These are phyloP conservation scores for Lepidurus packardi DNA, from an alignment of 1,140 invertebrate genomes.

Conservation along the genomic window DNA sequence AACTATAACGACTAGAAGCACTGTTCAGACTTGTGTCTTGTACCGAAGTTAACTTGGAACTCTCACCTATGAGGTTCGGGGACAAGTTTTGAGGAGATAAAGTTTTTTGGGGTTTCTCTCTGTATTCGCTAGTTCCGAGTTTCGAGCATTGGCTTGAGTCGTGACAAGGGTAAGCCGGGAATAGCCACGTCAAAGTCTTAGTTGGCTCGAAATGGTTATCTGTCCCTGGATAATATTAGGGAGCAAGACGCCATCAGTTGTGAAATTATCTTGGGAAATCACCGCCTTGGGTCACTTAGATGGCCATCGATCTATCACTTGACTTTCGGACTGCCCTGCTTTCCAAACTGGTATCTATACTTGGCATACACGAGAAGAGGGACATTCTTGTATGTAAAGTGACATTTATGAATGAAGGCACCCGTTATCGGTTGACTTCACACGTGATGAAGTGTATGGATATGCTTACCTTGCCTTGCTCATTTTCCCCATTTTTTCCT, in stretches of 20 bases:
- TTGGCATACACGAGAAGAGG: not conserved
- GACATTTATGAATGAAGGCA: constrained; percentile 15
- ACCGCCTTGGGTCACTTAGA: not conserved
- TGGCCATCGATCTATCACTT: constrained; percentile 2
- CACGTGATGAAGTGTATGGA: not conserved
- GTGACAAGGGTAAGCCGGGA: too few relatives aligned
- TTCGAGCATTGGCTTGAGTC: too few relatives aligned
- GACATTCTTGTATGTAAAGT: not conserved
- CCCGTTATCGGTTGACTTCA: constrained; percentile 8
- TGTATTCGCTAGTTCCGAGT: too few relatives aligned
- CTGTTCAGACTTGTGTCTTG: not conserved
- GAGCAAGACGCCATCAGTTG: not conserved
- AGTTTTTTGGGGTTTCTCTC: too few relatives aligned
- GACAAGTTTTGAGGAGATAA: not conserved
- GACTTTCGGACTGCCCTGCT: not conserved
- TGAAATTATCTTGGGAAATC: not conserved
- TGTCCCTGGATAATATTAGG: too few relatives aligned
- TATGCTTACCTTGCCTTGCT: not conserved
- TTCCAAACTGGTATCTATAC: not conserved
- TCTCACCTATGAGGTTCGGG: not conserved
- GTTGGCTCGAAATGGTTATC: too few relatives aligned
- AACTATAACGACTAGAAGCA: not conserved
- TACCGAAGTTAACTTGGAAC: not conserved
- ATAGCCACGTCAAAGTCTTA: too few relatives aligned
- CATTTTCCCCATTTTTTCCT: too few relatives aligned